Base-by-base conservation (phyloP, 2,888 invertebrate genomes). In the Scaptomyza cyrtandrae region DNA sequence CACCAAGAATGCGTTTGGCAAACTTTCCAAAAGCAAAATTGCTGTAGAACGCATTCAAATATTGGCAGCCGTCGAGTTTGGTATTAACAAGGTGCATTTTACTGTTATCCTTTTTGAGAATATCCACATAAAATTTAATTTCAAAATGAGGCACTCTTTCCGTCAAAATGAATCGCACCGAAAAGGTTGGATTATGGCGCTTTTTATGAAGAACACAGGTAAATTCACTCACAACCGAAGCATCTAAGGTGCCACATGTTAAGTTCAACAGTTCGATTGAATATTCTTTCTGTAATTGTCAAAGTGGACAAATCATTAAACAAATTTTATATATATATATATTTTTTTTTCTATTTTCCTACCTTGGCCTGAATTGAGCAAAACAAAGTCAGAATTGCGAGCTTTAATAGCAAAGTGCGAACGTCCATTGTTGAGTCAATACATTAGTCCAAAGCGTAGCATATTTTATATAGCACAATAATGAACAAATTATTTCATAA, bases 41-140 rank as follows among this genome's bases (percentile, higher is more conserved):
- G 2, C 13, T 13, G 24, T 67, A 56, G 4, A 59, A 16, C 0
- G 59, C 37, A 3, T 41, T 33, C 9, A 89, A 39, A 19, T 62
- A 72, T n/a, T 74, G 73, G 54, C 89, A 87, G 2, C 81, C 86
- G 50, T 87, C 69, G 10, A 81, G 29, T n/a, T 65, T 64, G 0
- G 50, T 5, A 2, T 49, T 44, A 0, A 69, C 49, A 0, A 87
- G 9, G 27, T 55, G 79, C 14, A 84, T 49, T 33, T 59, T 65
- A 7, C 6, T 71, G 14, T 82, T 71, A 46, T 80, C 77, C 59
- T 71, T 77, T 13, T 68, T 76, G 0, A 74, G 0, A 24, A 88
- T 31, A 49, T 82, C 68, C 14, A 80, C 37, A 0, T 4, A 5
- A 2, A 49, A 27, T 0, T 13, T 19, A 0, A 86, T 50, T 5